Evolutionary conservation across 2,797 vertebrate genomes (phyloP).

Genomic region (Lemur catta): DNA sequence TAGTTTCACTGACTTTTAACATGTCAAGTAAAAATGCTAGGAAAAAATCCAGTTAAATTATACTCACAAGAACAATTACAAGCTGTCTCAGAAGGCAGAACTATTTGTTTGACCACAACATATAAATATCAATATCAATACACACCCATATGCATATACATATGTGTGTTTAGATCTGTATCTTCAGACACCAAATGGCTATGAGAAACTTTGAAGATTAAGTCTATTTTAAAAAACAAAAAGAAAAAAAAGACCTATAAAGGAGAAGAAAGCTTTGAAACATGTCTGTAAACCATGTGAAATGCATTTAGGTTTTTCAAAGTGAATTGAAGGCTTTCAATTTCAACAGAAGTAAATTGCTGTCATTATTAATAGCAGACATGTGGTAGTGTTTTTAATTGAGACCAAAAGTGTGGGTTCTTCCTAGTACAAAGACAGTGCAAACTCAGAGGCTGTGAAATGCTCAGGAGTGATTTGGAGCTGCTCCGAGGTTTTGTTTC

Average conservation of each 20-base stretch:
- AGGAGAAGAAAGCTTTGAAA: constrained; percentile 66
- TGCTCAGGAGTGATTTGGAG: background rate
- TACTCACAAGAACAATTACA: constrained; percentile 79
- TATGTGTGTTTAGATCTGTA: constrained; percentile 59
- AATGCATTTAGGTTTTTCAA: constrained; percentile 72
- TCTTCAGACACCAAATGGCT: constrained; percentile 68
- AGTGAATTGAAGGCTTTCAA: constrained; percentile 75
- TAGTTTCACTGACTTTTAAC: constrained; percentile 77
- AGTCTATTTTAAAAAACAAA: constrained; percentile 70
- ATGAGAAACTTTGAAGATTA: constrained; percentile 74
- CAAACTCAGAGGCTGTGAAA: constrained; percentile 2
- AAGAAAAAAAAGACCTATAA: constrained; percentile 49
- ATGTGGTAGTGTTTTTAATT: constrained; percentile 75
- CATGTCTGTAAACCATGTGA: constrained; percentile 58
- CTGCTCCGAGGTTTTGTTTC: background rate
- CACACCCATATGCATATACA: background rate
- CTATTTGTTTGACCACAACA: constrained; percentile 78
- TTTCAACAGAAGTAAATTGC: constrained; percentile 80
- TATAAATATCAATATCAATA: constrained; percentile 67
- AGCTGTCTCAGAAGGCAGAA: constrained; percentile 74
- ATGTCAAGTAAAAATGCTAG: constrained; percentile 80
- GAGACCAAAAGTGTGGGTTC: constrained; percentile 73
- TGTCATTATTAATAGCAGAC: constrained; percentile 80
- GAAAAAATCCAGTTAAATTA: constrained; percentile 78
- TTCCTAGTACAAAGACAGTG: constrained; percentile 50